These are phyloP conservation scores for Aphodius sticticus DNA, from an alignment of 2,888 invertebrate genomes.

Conservation along the genomic window DNA sequence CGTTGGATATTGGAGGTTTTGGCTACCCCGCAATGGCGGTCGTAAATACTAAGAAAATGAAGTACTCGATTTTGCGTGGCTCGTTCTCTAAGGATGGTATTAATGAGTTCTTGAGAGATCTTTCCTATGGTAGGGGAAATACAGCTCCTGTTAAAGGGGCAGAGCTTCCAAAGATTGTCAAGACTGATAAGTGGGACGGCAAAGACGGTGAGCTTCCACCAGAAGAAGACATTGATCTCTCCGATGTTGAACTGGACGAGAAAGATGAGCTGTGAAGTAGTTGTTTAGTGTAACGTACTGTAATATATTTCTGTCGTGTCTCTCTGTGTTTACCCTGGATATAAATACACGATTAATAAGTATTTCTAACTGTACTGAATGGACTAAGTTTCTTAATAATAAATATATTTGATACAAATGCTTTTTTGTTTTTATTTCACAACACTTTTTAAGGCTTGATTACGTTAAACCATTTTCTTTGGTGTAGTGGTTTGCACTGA, in stretches of 20 bases:
- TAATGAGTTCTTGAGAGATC: slow-evolving; percentile 91
- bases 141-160: slow-evolving; percentile 89
- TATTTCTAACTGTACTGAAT: slow-evolving; percentile 4
- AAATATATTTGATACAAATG: not conserved
- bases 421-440: not conserved
- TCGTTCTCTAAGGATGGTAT: slow-evolving; percentile 96
- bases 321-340: slow-evolving; percentile 11
- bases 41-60: slow-evolving; percentile 95
- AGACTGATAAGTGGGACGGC: slow-evolving; percentile 89
- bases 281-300: not conserved
- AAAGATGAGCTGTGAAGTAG: slow-evolving; percentile 75
- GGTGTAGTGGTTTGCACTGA: no score
- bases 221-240: slow-evolving; percentile 91
- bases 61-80: slow-evolving; percentile 91
- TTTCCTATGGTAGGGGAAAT: slow-evolving; percentile 90
- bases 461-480: no score
- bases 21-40: slow-evolving; percentile 99
- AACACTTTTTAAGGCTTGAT: not conserved
- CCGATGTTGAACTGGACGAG: slow-evolving; percentile 85
- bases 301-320: slow-evolving; percentile 12
- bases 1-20: slow-evolving; percentile 95
- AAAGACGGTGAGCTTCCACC: slow-evolving; percentile 87
- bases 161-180: slow-evolving; percentile 74
- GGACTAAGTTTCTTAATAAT: not conserved
- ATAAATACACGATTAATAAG: slow-evolving; percentile 1